These are phyloP conservation scores for Piscicola geometra DNA, from an alignment of 2,888 invertebrate genomes.

Conservation along the genomic window DNA sequence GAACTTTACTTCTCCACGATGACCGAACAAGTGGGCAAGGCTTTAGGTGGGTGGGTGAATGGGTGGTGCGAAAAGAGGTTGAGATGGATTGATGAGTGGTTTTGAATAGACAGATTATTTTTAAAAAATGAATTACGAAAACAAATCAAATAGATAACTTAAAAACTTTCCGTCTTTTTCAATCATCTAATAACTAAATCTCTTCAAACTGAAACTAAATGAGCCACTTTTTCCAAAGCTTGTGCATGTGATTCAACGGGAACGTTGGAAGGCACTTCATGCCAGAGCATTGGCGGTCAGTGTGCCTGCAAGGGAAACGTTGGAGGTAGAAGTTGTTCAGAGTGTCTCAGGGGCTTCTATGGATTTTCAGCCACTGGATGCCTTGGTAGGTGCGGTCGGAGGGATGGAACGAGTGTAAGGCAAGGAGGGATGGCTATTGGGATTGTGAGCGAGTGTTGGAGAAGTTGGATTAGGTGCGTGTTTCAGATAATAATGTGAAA, in stretches of 20 bases:
- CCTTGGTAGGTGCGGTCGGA: constrained; percentile 33
- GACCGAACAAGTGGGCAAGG: constrained; percentile 39
- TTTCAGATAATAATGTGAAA: neutral
- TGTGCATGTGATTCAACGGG: constrained; percentile 94
- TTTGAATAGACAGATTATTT: no score
- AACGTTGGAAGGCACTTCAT: constrained; percentile 70
- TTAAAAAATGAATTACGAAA: no score
- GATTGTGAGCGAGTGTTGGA: no score
- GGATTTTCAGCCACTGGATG: constrained; percentile 81
- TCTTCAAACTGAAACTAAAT: neutral
- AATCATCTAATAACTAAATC: neutral
- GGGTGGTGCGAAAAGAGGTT: neutral
- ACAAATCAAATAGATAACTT: neutral
- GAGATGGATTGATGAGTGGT: neutral
- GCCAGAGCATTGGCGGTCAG: constrained; percentile 54
- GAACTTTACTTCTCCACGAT: constrained; percentile 39
- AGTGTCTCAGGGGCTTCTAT: constrained; percentile 53
- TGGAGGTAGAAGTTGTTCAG: constrained; percentile 54
- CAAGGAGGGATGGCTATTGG: no score
- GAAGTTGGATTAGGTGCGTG: no score
- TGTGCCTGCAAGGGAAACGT: constrained; percentile 54
- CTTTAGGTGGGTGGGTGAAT: constrained; percentile 38
- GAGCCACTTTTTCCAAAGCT: constrained; percentile 57
- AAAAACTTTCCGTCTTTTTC: neutral
- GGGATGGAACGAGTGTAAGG: no score